A percentile compares a stretch with the other conserved stretches of the same genome.
Evolutionary conservation across 2,113 vertebrate genomes (phyloP).

Genomic region (Dasypus novemcinctus): DNA sequence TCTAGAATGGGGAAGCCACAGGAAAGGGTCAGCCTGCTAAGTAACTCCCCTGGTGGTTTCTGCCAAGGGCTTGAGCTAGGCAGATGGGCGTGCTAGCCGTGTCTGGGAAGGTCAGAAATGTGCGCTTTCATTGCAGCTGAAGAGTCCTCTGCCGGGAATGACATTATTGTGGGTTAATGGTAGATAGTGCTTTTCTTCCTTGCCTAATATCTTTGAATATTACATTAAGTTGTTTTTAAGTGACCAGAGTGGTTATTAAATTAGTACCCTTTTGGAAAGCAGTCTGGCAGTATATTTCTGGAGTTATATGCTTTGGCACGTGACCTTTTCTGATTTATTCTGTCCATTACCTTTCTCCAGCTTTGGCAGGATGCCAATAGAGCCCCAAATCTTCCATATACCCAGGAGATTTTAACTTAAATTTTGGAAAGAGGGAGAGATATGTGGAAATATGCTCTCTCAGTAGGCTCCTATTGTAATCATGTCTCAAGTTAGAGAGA

Average conservation of each 20-base stretch:
- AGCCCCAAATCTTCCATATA: background rate
- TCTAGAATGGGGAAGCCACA: background rate
- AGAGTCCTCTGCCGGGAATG: background rate
- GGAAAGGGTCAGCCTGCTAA: background rate
- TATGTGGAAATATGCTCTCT: background rate
- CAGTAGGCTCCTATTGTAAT: slow-evolving; percentile 24
- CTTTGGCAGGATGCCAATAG: background rate
- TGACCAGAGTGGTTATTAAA: slow-evolving; percentile 42
- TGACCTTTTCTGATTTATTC: slow-evolving; percentile 28
- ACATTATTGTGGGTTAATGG: background rate
- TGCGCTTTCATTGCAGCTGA: background rate
- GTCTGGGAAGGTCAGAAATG: background rate
- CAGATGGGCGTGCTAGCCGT: background rate
- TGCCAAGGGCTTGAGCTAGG: background rate
- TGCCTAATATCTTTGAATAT: slow-evolving; percentile 31
- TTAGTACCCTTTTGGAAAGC: slow-evolving; percentile 46
- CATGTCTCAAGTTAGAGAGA: slow-evolving; percentile 6
- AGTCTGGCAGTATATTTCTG: slow-evolving; percentile 29
- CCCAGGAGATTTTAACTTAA: slow-evolving; percentile 24
- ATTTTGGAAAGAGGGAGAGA: background rate
- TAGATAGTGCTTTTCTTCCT: background rate
- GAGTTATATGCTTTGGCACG: background rate
- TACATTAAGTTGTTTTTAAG: slow-evolving; percentile 55
- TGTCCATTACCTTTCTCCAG: slow-evolving; percentile 2
- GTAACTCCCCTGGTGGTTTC: background rate